Conservation (phyloP, 2,888 invertebrate genomes). For the Parnassius smintheus region DNA sequence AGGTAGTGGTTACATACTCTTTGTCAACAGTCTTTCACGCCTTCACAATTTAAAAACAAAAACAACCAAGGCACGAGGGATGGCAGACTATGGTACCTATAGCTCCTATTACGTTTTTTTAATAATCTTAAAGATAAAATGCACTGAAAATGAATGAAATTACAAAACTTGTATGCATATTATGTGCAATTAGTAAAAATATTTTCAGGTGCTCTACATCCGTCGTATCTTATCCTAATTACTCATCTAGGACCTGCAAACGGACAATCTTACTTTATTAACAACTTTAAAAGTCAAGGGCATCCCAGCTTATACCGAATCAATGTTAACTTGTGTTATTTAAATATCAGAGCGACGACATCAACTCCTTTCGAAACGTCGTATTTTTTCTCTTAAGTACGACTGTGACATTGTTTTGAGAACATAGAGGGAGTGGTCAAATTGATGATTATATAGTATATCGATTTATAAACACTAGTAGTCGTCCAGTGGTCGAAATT, state of each 20-base stretch:
- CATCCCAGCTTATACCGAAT: constrained; percentile 62
- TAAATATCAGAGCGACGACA: constrained; percentile 71
- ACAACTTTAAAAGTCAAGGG: constrained; percentile 74
- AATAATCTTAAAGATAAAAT: too few species aligned
- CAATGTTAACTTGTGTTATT: constrained; percentile 81
- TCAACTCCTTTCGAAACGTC: constrained; percentile 69
- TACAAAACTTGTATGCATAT: too few species aligned
- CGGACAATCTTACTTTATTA: constrained; percentile 42
- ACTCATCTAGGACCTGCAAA: constrained; percentile 16
- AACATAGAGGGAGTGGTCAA: constrained; percentile 16
- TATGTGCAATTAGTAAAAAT: too few species aligned
- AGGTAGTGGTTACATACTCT: too few species aligned
- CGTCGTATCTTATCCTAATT: too few species aligned
- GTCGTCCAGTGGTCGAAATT: too few species aligned
- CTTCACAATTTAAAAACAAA: constrained; percentile 22
- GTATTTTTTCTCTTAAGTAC: constrained; percentile 65
- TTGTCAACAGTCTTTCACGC: constrained; percentile 12
- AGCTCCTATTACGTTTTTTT: not conserved
- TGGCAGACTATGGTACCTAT: constrained; percentile 3
- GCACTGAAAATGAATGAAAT: too few species aligned
- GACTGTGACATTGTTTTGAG: constrained; percentile 35
- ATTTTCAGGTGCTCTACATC: too few species aligned
- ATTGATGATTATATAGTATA: not conserved
- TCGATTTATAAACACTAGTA: too few species aligned
- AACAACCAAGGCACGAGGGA: constrained; percentile 6